Percentiles rank a stretch among this genome's conserved stretches.
phyloP scores from a whole-genome alignment of 2,113 vertebrate species.

The Myiopsitta monachus region DNA sequence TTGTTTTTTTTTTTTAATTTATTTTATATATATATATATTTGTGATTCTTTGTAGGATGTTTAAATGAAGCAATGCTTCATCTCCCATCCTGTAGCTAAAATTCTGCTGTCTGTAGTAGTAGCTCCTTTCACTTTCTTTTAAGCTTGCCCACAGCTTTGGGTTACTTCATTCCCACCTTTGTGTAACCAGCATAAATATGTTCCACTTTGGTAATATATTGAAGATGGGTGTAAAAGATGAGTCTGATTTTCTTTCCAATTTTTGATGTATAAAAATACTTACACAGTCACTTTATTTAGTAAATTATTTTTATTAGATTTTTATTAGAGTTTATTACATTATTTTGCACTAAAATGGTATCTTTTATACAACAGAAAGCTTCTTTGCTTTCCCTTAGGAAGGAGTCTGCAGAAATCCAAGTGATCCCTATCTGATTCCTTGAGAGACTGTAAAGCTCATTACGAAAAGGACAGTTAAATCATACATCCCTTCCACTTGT shows the following conservation, averaged over 20 bases:
- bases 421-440: background rate
- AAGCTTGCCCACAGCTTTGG: background rate
- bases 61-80: background rate
- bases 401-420: background rate
- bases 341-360: background rate
- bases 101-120: background rate
- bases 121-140: background rate
- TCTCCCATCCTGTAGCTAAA: background rate
- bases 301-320: background rate
- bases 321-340: background rate
- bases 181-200: background rate
- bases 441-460: background rate
- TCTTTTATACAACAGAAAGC: background rate
- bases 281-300: background rate
- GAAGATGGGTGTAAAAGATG: background rate
- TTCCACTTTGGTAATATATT: background rate
- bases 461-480: background rate
- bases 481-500: background rate
- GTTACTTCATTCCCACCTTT: background rate
- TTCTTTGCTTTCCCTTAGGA: background rate
- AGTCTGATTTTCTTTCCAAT: background rate
- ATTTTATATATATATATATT: background rate
- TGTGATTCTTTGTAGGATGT: background rate
- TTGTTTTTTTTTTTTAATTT: background rate
- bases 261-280: background rate